Conservation (phyloP, 2,888 invertebrate genomes). For the Holacanthella duospinosa region DNA sequence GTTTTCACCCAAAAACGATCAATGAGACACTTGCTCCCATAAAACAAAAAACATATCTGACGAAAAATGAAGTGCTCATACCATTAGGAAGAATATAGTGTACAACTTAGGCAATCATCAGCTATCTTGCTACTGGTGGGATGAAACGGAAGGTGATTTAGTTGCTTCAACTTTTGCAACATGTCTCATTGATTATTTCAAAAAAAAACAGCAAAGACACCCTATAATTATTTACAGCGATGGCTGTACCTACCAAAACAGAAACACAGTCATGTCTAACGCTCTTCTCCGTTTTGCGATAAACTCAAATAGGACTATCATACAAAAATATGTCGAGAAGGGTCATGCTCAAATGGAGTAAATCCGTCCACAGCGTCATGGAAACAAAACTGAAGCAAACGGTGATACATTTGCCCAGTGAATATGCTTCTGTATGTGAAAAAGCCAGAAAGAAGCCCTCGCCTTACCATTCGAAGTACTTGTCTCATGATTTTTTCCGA, state of each 20-base stretch:
- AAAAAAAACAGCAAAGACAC: conserved; percentile 16
- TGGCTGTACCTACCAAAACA: conserved; percentile 38
- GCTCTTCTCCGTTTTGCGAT: conserved; percentile 36
- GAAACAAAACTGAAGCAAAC: conserved; percentile 27
- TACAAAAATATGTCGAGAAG: conserved; percentile 39
- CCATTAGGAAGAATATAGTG: too few relatives aligned
- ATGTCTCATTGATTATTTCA: conserved; percentile 25
- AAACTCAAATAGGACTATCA: conserved; percentile 27
- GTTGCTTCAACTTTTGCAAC: conserved; percentile 34
- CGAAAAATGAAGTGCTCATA: too few relatives aligned
- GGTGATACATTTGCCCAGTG: conserved; percentile 26
- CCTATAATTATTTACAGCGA: conserved; percentile 37
- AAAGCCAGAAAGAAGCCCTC: conserved; percentile 28
- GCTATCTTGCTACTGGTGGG: conserved; percentile 35
- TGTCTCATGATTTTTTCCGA: conserved; percentile 23
- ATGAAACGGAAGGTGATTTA: conserved; percentile 32
- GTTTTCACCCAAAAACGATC: too few relatives aligned
- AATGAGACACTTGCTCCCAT: too few relatives aligned
- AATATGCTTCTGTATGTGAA: conserved; percentile 34
- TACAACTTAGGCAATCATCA: conserved; percentile 32
- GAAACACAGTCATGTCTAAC: conserved; percentile 37
- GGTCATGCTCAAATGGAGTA: conserved; percentile 42
- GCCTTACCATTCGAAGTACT: conserved; percentile 31
- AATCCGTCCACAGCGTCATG: conserved; percentile 40
- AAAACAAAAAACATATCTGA: too few relatives aligned